Conservation (phyloP, 2,888 invertebrate species). For the Nymphalis urticae region DNA sequence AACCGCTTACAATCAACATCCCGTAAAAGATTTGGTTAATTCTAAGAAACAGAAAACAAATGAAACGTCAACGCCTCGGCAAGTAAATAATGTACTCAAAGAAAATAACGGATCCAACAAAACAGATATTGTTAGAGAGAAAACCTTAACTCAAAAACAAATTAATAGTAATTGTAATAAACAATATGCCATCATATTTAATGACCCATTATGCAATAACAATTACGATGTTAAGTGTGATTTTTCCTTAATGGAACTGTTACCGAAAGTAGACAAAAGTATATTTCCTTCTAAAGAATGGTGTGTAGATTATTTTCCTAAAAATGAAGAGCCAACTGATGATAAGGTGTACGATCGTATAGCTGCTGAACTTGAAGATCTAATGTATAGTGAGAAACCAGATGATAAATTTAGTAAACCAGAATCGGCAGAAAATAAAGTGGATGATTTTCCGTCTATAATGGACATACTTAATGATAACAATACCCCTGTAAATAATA, state of each 20-base stretch:
- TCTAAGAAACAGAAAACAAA: slow-evolving; percentile 50
- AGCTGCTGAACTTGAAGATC: slow-evolving; percentile 76
- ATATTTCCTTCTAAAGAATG: slow-evolving; percentile 72
- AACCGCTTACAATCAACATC: slow-evolving; percentile 61
- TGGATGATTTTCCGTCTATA: slow-evolving; percentile 73
- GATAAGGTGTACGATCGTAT: slow-evolving; percentile 78
- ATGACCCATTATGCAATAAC: slow-evolving; percentile 52
- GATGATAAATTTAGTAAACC: slow-evolving; percentile 43
- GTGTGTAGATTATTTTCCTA: slow-evolving; percentile 74
- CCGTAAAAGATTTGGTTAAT: slow-evolving; percentile 53
- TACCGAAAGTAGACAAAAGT: slow-evolving; percentile 59
- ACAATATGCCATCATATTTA: slow-evolving; percentile 69
- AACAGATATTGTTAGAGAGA: slow-evolving; percentile 46
- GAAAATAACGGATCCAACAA: slow-evolving; percentile 64
- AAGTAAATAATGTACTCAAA: slow-evolving; percentile 60
- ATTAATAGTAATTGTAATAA: slow-evolving; percentile 48
- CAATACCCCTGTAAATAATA: slow-evolving; percentile 43
- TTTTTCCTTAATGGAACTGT: slow-evolving; percentile 57
- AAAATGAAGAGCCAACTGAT: slow-evolving; percentile 67
- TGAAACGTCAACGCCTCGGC: slow-evolving; percentile 38
- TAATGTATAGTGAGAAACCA: slow-evolving; percentile 73
- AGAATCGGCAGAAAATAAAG: slow-evolving; percentile 50
- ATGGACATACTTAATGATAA: slow-evolving; percentile 74
- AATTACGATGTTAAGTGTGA: slow-evolving; percentile 54
- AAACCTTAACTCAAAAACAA: slow-evolving; percentile 47